phyloP scores from a whole-genome alignment of 2,113 vertebrate species.

The Mesoclemmys tuberculata region DNA sequence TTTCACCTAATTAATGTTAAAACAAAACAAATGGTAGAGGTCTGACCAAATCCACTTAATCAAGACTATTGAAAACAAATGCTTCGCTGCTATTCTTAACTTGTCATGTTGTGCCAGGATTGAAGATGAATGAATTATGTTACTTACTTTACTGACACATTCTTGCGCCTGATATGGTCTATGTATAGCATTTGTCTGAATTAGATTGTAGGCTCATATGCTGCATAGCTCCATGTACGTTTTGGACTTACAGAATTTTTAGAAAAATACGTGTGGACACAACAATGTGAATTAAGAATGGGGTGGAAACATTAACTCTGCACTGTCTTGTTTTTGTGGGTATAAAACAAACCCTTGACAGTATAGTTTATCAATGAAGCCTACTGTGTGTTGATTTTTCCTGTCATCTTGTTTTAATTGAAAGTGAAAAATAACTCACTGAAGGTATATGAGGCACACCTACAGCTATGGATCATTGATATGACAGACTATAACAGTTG shows the following conservation, averaged over 20 bases:
- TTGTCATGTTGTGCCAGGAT: constrained; percentile 27
- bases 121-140: constrained; percentile 46
- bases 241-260: constrained; percentile 62
- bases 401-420: background rate
- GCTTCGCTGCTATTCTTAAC: constrained; percentile 30
- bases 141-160: constrained; percentile 34
- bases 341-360: constrained; percentile 33
- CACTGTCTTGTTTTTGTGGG: constrained; percentile 18
- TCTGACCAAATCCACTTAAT: constrained; percentile 1
- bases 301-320: constrained; percentile 67
- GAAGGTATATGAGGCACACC: background rate
- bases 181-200: constrained; percentile 31
- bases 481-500: background rate
- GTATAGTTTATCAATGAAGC: constrained; percentile 4
- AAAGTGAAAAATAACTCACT: background rate
- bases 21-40: constrained; percentile 53
- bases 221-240: constrained; percentile 34
- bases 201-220: constrained; percentile 41
- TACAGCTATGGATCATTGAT: background rate
- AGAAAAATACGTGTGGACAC: constrained; percentile 62
- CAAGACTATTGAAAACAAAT: constrained; percentile 22
- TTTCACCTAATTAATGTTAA: constrained; percentile 67
- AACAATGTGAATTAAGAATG: constrained; percentile 53
- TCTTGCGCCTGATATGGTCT: constrained; percentile 50
- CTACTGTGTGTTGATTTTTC: background rate